phyloP scores from a whole-genome alignment of 2,888 invertebrate species.

The Globia sparganii region DNA sequence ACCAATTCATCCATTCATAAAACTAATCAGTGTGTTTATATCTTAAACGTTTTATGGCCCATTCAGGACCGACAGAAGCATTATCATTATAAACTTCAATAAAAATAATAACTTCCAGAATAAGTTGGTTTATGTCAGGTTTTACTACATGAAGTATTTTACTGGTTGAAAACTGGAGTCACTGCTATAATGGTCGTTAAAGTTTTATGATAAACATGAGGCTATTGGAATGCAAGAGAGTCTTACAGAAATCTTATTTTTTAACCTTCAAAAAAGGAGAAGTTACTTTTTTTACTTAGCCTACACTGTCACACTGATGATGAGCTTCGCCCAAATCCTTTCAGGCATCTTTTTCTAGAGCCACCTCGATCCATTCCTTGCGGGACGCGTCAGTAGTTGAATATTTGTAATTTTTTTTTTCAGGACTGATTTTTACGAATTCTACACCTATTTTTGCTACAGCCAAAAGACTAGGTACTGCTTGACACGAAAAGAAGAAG shows the following conservation, averaged over 20 bases:
- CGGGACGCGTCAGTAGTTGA: too few relatives aligned
- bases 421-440: background rate
- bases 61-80: constrained; percentile 45
- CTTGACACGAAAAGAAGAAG: background rate
- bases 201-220: constrained; percentile 7
- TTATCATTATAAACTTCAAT: constrained; percentile 52
- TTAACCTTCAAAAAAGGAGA: background rate
- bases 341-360: too few relatives aligned
- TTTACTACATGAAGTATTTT: constrained; percentile 31
- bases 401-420: too few relatives aligned
- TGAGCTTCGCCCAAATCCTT: too few relatives aligned
- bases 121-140: constrained; percentile 49
- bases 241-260: background rate
- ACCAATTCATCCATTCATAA: constrained; percentile 65
- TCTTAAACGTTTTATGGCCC: constrained; percentile 64
- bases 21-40: constrained; percentile 59
- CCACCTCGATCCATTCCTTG: too few relatives aligned
- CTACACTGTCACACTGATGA: too few relatives aligned
- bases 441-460: background rate
- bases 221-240: background rate
- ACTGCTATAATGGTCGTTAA: constrained; percentile 2
- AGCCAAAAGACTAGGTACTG: background rate
- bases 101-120: constrained; percentile 55
- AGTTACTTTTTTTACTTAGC: background rate
- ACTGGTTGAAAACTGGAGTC: constrained; percentile 24